Evolutionary conservation across 2,113 vertebrate species (phyloP), one percentile per base, ranked within the genome.

Genomic region (Actenoides lindsayi): DNA sequence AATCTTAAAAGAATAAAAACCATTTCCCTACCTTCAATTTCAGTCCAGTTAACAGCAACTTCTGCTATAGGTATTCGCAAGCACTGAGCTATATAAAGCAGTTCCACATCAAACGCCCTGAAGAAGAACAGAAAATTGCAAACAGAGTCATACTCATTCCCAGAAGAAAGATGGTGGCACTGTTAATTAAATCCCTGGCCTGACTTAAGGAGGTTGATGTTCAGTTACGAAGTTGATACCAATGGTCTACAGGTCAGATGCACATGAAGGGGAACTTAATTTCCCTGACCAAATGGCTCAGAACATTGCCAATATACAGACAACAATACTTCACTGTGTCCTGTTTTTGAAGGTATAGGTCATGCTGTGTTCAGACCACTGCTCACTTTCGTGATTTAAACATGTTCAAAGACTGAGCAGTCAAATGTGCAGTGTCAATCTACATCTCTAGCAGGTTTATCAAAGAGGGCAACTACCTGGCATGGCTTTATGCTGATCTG

Each of bases 61-160:
- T 99, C 99, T 82, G 99, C 98, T 96, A 99, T 96, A 94, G 99
- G 99, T 96, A 99, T 99, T 94, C 98, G 98, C 81, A 99, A 98
- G 90, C 96, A 97, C 96, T 99, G 99, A 68, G 99, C 99, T 67
- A 99, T 99, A 81, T 99, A 99, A 44, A 99, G 98, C 42, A 99
- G 98, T 96, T 99, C 99, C 96, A 99, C 99, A 51, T 99, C 99
- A 98, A 99, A 99, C 0, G 99, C 99, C 99, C 99, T 99, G 94
- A 74, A 98, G 90, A 31, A 95, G 77, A 97, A 95, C 25, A 94
- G 62, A 33, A 97, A 92, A 93, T 20, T 93, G 9, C 56, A 96
- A 96, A 96, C 21, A 88, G 6, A 96, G 88, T 89, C 86, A 80
- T 68, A 62, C 15, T 97, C 92, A 93, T 56, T 96, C 83, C 78